Evolutionary conservation across 2,888 invertebrate genomes (phyloP).

Genomic region (Cylloceria caligata): DNA sequence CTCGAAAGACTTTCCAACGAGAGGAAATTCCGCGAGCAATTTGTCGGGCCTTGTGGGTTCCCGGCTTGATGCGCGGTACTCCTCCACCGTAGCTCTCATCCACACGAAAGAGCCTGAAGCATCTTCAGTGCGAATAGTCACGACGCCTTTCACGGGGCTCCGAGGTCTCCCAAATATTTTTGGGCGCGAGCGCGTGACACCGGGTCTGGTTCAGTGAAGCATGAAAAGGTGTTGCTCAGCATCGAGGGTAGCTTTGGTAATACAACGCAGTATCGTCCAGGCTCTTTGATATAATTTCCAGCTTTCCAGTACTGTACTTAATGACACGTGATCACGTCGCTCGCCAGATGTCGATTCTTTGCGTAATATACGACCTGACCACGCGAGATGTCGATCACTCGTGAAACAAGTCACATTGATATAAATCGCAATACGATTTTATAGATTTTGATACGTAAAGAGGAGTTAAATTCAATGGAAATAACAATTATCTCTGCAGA

Average conservation of each 20-base stretch:
- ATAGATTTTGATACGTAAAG: not conserved
- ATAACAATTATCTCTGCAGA: not conserved
- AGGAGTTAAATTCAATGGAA: not conserved
- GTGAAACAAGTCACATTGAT: not conserved
- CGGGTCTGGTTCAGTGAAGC: slow-evolving; percentile 18
- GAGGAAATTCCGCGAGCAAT: slow-evolving; percentile 69
- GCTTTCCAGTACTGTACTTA: not conserved
- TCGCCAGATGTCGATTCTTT: not conserved
- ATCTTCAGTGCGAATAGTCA: slow-evolving; percentile 36
- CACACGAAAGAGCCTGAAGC: slow-evolving; percentile 22
- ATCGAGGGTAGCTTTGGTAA: not conserved
- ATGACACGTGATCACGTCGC: not conserved
- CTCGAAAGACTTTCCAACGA: slow-evolving; percentile 67
- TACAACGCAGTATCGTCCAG: not conserved
- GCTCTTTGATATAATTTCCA: not conserved
- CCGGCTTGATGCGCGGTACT: slow-evolving; percentile 26
- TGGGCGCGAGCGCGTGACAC: slow-evolving; percentile 16
- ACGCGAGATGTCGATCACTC: not conserved
- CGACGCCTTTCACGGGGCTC: slow-evolving; percentile 11
- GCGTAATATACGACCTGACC: not conserved
- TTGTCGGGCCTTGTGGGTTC: slow-evolving; percentile 61
- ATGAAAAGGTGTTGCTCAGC: slow-evolving; percentile 19
- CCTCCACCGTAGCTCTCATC: slow-evolving; percentile 26
- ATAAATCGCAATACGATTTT: not conserved
- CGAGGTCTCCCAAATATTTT: slow-evolving; percentile 16